phyloP scores from a whole-genome alignment of 2,888 invertebrate genomes.

The Hedya salicella region DNA sequence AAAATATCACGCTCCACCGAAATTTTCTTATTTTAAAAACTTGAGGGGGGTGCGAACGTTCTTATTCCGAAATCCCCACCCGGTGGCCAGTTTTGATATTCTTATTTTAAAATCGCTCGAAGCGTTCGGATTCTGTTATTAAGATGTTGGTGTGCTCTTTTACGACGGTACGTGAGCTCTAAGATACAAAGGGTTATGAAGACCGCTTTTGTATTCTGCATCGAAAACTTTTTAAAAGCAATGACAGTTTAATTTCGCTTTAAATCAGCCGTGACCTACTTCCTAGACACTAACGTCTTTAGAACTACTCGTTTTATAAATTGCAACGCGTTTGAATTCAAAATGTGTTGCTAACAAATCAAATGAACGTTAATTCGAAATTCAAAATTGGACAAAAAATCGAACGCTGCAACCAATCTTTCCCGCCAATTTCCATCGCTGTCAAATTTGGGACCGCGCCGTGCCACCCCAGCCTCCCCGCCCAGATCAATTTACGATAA shows the following conservation, averaged over 20 bases:
- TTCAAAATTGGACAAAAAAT: constrained; percentile 59
- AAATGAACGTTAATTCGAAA: constrained; percentile 54
- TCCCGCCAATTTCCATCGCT: constrained; percentile 85
- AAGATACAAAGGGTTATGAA: constrained; percentile 47
- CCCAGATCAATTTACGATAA: constrained; percentile 84
- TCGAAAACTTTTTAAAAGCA: constrained; percentile 31
- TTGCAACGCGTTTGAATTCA: constrained; percentile 3
- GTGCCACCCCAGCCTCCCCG: constrained; percentile 60
- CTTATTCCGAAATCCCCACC: constrained; percentile 78
- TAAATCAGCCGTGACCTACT: constrained; percentile 66
- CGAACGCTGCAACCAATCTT: constrained; percentile 73
- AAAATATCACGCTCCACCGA: constrained; percentile 85
- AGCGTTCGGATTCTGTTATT: constrained; percentile 83
- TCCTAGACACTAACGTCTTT: constrained; percentile 55
- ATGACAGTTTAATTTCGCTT: constrained; percentile 44
- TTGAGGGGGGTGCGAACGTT: constrained; percentile 77
- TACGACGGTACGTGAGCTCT: constrained; percentile 55
- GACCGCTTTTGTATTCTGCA: constrained; percentile 24
- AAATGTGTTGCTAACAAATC: constrained; percentile 22
- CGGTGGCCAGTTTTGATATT: constrained; percentile 82
- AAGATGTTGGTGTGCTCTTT: constrained; percentile 79
- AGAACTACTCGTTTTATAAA: constrained; percentile 41
- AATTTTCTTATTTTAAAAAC: constrained; percentile 84
- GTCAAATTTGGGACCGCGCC: constrained; percentile 82
- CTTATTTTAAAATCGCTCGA: constrained; percentile 82